Evolutionary conservation across 2,888 invertebrate species (phyloP).

Genomic region (Thymelicus sylvestris): DNA sequence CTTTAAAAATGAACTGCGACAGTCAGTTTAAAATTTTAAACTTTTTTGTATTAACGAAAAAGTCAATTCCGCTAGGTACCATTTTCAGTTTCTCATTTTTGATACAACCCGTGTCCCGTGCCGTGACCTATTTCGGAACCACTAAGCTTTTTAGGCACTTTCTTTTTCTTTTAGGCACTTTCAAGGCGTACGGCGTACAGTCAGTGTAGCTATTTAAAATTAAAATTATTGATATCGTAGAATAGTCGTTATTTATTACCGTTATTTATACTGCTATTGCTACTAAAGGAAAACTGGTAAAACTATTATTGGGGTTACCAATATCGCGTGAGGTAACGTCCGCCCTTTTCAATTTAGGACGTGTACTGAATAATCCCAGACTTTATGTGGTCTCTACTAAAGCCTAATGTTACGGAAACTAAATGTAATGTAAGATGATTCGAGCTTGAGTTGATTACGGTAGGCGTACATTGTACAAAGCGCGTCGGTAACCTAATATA

Average conservation of each 20-base stretch:
- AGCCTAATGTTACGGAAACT: slow-evolving; percentile 15
- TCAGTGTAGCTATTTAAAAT: too few species aligned
- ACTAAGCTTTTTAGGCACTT: too few species aligned
- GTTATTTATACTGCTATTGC: too few species aligned
- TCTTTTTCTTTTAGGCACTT: too few species aligned
- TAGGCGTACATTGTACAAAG: slow-evolving; percentile 12
- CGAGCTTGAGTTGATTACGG: slow-evolving; percentile 15
- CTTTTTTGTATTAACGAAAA: neutral
- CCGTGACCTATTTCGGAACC: too few species aligned
- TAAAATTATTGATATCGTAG: too few species aligned
- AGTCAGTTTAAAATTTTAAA: slow-evolving; percentile 3
- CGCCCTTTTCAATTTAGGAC: neutral
- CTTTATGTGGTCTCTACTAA: neutral
- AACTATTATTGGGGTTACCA: neutral
- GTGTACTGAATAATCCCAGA: neutral
- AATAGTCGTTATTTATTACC: too few species aligned
- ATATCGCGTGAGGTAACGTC: neutral
- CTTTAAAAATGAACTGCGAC: slow-evolving; percentile 15
- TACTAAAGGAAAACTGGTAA: neutral
- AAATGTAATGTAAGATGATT: slow-evolving; percentile 7
- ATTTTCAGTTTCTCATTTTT: neutral
- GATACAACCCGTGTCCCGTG: too few species aligned
- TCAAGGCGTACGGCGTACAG: too few species aligned
- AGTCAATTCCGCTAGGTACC: neutral
- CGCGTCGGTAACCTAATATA: slow-evolving; percentile 17